Percentiles rank a stretch among this genome's conserved stretches.
phyloP scores from a whole-genome alignment of 2,113 vertebrate species.

The Calypte anna region DNA sequence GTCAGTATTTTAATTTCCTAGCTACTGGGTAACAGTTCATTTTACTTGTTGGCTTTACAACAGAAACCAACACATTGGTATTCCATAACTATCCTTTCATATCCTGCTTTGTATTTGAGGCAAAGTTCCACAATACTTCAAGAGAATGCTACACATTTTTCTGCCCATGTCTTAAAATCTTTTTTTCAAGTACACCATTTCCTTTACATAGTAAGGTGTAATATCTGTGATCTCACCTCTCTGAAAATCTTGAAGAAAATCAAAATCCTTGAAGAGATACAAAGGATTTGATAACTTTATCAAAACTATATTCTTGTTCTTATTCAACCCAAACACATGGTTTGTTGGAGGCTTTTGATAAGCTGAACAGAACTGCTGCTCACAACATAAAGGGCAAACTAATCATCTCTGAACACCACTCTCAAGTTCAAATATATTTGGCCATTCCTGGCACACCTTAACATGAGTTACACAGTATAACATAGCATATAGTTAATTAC shows the following conservation, averaged over 20 bases:
- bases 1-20: not conserved
- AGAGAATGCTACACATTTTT: not conserved
- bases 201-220: not conserved
- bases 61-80: not conserved
- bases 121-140: not conserved
- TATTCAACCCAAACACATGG: not conserved
- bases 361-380: not conserved
- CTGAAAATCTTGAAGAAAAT: not conserved
- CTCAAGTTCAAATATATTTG: not conserved
- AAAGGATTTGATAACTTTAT: not conserved
- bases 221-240: not conserved
- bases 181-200: not conserved
- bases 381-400: not conserved
- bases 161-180: not conserved
- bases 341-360: not conserved
- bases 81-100: not conserved
- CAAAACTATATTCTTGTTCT: not conserved
- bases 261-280: not conserved
- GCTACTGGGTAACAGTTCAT: not conserved
- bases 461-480: not conserved
- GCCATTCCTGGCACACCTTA: fast-evolving
- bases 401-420: not conserved
- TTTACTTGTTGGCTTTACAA: not conserved
- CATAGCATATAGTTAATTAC: not conserved
- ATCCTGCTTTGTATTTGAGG: not conserved